Conservation (phyloP, 1,140 invertebrate species). For the Thaumetopoea pityocampa region DNA sequence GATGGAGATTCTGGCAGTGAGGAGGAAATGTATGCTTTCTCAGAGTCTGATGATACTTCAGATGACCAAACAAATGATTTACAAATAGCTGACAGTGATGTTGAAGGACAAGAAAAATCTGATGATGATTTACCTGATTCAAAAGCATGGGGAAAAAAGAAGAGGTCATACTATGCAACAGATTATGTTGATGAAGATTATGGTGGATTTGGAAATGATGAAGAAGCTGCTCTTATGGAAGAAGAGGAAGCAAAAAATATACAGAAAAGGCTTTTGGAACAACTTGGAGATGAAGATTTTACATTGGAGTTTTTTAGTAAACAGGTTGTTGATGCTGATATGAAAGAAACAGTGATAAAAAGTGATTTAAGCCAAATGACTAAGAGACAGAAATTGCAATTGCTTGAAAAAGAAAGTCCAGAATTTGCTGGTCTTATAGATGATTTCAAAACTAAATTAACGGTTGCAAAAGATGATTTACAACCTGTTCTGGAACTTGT, state of each 20-base stretch:
- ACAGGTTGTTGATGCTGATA: constrained; percentile 45
- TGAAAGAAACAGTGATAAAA: constrained; percentile 77
- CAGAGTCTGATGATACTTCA: constrained; percentile 75
- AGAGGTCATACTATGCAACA: constrained; percentile 87
- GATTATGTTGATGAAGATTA: constrained; percentile 93
- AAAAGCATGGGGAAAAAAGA: constrained; percentile 91
- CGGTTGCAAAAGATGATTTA: constrained; percentile 79
- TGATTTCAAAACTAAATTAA: constrained; percentile 86
- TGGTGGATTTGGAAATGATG: constrained; percentile 83
- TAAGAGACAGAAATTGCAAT: constrained; percentile 83
- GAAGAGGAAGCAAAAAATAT: constrained; percentile 90
- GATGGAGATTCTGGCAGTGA: constrained; percentile 78
- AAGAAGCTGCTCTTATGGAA: constrained; percentile 86
- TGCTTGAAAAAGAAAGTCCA: constrained; percentile 89
- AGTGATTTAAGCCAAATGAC: constrained; percentile 86
- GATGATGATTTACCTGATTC: constrained; percentile 84
- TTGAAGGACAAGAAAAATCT: constrained; percentile 81
- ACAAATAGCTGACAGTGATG: constrained; percentile 81
- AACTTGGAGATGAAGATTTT: constrained; percentile 90
- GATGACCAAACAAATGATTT: constrained; percentile 61
- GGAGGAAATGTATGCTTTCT: constrained; percentile 81
- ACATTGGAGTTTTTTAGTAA: constrained; percentile 80
- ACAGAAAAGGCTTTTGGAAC: constrained; percentile 85
- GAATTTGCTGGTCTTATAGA: constrained; percentile 86
- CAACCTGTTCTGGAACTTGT: constrained; percentile 81